These are phyloP conservation scores for Sebastes taczanowskii DNA, from an alignment of 2,797 vertebrate species.

Conservation along the genomic window DNA sequence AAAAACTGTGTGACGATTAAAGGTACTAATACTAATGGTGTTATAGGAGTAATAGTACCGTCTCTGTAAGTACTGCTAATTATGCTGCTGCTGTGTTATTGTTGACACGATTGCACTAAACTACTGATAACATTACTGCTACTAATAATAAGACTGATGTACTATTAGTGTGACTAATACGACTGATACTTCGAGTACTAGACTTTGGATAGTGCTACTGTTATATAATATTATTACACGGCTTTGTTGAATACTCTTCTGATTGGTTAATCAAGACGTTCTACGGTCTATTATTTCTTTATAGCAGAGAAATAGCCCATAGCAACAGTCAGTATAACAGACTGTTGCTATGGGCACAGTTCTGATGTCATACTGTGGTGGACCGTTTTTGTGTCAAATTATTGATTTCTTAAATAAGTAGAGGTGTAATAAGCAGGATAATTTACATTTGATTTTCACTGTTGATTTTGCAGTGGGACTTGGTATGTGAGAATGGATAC, in stretches of 20 bases:
- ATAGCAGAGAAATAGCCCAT: no score
- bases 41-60: not conserved
- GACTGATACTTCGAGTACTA: not conserved
- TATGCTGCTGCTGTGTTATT: no score
- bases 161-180: not conserved
- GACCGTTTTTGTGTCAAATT: not conserved
- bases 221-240: no score
- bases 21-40: not conserved
- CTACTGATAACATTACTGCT: not conserved
- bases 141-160: no score
- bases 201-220: not conserved
- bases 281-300: no score
- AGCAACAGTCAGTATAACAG: no score
- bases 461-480: conserved; percentile 65
- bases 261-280: not conserved
- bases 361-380: no score
- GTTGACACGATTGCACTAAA: not conserved
- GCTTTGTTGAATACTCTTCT: no score
- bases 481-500: conserved; percentile 67
- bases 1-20: not conserved
- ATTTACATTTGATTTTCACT: not conserved
- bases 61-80: not conserved
- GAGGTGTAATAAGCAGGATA: no score
- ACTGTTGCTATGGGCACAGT: no score
- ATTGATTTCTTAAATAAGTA: not conserved